Conservation (phyloP, 2,888 invertebrate genomes). For the Sceliomorpha sp. region DNA sequence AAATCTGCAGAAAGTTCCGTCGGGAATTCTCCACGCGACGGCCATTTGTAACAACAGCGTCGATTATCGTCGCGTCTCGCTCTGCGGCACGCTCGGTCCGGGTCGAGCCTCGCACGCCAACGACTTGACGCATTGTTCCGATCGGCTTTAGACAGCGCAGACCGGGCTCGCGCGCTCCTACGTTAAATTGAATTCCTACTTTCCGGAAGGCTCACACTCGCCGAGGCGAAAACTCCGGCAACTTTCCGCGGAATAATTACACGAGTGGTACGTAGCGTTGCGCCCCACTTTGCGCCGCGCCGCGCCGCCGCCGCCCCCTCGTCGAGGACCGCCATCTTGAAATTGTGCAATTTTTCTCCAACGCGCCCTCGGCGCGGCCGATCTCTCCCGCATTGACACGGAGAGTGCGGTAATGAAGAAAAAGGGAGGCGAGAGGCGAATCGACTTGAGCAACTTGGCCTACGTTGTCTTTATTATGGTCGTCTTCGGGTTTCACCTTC, state of each 20-base stretch:
- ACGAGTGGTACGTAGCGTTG: slow-evolving; percentile 31
- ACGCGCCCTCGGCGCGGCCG: too few species aligned
- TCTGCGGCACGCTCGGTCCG: slow-evolving; percentile 11
- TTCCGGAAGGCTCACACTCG: slow-evolving; percentile 31
- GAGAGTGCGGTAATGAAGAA: too few species aligned
- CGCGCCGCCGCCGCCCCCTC: neutral
- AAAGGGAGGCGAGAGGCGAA: too few species aligned
- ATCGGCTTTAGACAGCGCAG: slow-evolving; percentile 4
- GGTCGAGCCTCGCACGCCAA: slow-evolving; percentile 5
- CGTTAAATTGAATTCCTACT: slow-evolving; percentile 48
- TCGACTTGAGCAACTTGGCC: too few species aligned
- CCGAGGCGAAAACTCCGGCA: slow-evolving; percentile 49
- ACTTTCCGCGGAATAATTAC: slow-evolving; percentile 52
- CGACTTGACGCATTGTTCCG: slow-evolving; percentile 47
- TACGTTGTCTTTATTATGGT: too few species aligned
- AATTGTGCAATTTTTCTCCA: slow-evolving; percentile 16
- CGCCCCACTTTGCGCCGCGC: slow-evolving; percentile 29
- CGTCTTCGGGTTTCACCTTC: too few species aligned
- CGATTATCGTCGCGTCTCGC: slow-evolving; percentile 44
- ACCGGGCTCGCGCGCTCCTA: slow-evolving; percentile 13
- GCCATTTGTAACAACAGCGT: slow-evolving; percentile 46
- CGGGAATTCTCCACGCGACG: slow-evolving; percentile 4
- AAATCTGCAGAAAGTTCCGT: slow-evolving; percentile 35
- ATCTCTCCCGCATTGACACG: too few species aligned
- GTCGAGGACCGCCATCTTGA: too few species aligned